Percentiles rank a stretch among this genome's conserved stretches.
These are phyloP conservation scores for Isotomurus palustris DNA, from an alignment of 2,888 invertebrate genomes.

Conservation along the genomic window DNA sequence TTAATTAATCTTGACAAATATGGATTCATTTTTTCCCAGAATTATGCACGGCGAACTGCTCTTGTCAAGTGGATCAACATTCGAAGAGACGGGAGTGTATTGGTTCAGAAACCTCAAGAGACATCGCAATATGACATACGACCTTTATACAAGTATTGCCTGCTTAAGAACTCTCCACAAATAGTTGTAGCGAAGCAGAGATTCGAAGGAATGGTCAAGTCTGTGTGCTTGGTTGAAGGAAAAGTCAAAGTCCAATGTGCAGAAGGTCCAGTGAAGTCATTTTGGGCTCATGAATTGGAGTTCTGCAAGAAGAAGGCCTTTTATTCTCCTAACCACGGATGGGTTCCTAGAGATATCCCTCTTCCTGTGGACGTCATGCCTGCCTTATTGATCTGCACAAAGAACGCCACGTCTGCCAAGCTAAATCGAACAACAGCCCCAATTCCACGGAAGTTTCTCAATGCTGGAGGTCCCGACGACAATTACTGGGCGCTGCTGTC, in stretches of 20 bases:
- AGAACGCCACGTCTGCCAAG: no score
- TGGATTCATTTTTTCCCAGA: background rate
- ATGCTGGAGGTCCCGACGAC: no score
- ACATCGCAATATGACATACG: constrained; percentile 5
- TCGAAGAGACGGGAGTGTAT: background rate
- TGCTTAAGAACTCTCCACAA: background rate
- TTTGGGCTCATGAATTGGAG: constrained; percentile 2
- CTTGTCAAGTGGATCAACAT: constrained; percentile 2
- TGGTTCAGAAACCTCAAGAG: background rate
- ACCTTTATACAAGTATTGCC: background rate
- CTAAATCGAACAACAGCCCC: no score
- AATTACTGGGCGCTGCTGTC: no score
- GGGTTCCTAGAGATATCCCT: no score
- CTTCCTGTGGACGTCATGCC: no score
- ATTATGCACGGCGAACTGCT: background rate
- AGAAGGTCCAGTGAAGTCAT: constrained; percentile 5
- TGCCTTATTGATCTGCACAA: no score
- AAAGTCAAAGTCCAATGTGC: constrained; percentile 7
- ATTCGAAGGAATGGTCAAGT: constrained; percentile 3
- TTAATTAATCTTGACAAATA: background rate
- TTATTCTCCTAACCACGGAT: background rate
- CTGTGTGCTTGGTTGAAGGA: background rate
- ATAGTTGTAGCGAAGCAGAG: background rate
- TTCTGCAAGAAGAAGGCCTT: background rate
- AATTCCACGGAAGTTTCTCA: no score